Conservation (phyloP, 2,888 invertebrate species). For the Pyrgus malvae region DNA sequence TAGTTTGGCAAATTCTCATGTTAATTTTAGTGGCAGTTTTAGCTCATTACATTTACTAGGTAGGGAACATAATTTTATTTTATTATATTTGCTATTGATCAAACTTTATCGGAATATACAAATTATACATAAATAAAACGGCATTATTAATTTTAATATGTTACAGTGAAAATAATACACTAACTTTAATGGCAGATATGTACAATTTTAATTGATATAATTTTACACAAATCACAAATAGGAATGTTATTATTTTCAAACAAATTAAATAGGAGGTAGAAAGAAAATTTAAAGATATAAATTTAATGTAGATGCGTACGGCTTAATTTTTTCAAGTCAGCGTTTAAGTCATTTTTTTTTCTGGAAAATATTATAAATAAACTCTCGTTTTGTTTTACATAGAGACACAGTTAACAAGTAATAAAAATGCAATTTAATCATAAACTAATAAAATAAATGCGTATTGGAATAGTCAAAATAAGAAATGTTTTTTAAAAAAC, state of each 20-base stretch:
- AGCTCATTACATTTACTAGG: not conserved
- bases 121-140: not conserved
- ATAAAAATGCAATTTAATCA: not conserved
- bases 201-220: constrained; percentile 11
- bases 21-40: constrained; percentile 9
- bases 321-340: too few species aligned
- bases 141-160: not conserved
- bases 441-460: not conserved
- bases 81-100: not conserved
- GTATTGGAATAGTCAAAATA: not conserved
- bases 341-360: too few species aligned
- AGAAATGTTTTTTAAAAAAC: not conserved
- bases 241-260: constrained; percentile 33
- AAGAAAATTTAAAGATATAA: too few species aligned
- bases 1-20: not conserved
- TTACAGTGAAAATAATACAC: too few species aligned
- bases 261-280: not conserved
- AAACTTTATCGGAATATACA: not conserved
- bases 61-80: not conserved
- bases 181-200: constrained; percentile 28
- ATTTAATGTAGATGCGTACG: too few species aligned
- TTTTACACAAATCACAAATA: constrained; percentile 33
- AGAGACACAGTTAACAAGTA: not conserved
- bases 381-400: too few species aligned
- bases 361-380: not conserved